These are phyloP conservation scores for Ophioninae sp. DNA, from an alignment of 2,888 invertebrate genomes.

Conservation along the genomic window DNA sequence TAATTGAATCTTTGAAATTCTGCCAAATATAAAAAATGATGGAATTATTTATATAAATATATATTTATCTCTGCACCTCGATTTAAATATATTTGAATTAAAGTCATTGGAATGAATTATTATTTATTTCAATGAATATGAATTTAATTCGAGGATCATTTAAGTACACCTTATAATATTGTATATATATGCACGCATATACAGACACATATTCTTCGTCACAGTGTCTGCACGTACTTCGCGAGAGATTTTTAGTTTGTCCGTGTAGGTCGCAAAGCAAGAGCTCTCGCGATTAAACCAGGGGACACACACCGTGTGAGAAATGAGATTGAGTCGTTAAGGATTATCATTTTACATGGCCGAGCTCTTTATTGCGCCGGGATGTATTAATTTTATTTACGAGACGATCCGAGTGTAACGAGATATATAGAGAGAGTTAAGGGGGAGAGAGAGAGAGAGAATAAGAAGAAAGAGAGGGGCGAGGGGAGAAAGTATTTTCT, in stretches of 20 bases:
- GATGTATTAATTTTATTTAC: slow-evolving; percentile 69
- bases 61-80: no score
- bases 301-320: slow-evolving; percentile 46
- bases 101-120: no score
- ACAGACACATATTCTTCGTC: slow-evolving; percentile 52
- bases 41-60: no score
- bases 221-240: slow-evolving; percentile 17
- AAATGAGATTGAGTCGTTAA: slow-evolving; percentile 69
- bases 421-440: slow-evolving; percentile 52
- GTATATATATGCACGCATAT: background rate
- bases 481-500: slow-evolving; percentile 12
- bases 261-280: slow-evolving; percentile 18
- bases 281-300: slow-evolving; percentile 30
- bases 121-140: no score
- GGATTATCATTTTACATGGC: slow-evolving; percentile 70
- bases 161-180: no score
- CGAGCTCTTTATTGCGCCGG: slow-evolving; percentile 62
- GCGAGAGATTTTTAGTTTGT: background rate
- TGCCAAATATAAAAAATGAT: no score
- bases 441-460: background rate
- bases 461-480: background rate
- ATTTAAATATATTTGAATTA: no score
- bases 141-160: no score
- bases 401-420: slow-evolving; percentile 59
- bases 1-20: no score